A percentile compares a stretch with the other conserved stretches of the same genome.
These are phyloP conservation scores for Myiopsitta monachus DNA, from an alignment of 2,113 vertebrate species.

Conservation along the genomic window DNA sequence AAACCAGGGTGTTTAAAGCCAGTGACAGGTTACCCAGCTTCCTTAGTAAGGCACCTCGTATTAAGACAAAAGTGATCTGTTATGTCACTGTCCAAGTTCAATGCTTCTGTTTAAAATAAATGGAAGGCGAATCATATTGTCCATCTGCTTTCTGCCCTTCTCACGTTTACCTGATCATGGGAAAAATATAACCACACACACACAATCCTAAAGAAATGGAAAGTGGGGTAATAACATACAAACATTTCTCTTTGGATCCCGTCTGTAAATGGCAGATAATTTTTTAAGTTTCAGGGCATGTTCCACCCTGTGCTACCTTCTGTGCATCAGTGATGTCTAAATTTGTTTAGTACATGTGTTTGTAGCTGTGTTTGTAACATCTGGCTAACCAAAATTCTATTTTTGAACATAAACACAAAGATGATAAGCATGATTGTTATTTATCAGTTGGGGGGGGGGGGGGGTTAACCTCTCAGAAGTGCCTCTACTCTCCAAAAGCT, in stretches of 20 bases:
- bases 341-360: conserved; percentile 18
- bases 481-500: conserved; percentile 27
- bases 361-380: conserved; percentile 58
- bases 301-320: conserved; percentile 53
- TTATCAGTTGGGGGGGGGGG: conserved; percentile 5
- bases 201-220: background rate
- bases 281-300: conserved; percentile 11
- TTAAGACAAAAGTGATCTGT: background rate
- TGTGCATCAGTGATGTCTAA: conserved; percentile 40
- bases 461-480: conserved; percentile 36
- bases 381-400: conserved; percentile 46
- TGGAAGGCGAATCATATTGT: background rate
- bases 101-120: background rate
- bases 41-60: background rate
- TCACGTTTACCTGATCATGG: background rate
- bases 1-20: background rate
- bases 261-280: conserved; percentile 27
- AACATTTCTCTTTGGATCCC: conserved; percentile 16
- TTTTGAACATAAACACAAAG: conserved; percentile 41
- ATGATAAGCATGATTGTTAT: conserved; percentile 8
- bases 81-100: background rate
- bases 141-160: background rate
- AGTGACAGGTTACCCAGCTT: background rate
- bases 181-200: background rate
- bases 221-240: background rate